Evolutionary conservation across 2,888 invertebrate genomes (phyloP).

Genomic region (Mimas tiliae): DNA sequence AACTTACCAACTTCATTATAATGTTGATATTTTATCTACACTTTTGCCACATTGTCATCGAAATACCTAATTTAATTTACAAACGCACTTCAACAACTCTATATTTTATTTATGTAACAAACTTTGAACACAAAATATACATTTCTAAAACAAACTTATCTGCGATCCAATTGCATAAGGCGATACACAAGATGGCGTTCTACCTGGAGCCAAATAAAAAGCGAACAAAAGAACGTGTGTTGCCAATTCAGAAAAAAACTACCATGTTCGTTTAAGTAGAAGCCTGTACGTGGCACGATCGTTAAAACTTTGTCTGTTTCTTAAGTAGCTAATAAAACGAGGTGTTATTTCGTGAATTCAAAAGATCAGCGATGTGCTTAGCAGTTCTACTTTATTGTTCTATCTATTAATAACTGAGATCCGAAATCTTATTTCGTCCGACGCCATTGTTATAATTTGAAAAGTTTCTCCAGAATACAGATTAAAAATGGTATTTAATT

Average conservation of each 20-base stretch:
- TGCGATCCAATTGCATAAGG: conserved; percentile 16
- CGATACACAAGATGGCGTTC: conserved; percentile 15
- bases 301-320: conserved; percentile 23
- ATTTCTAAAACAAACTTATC: conserved; percentile 9
- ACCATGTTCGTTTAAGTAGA: conserved; percentile 11
- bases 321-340: conserved; percentile 23
- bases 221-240: conserved; percentile 24
- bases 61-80: too few relatives aligned
- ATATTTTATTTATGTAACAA: too few relatives aligned
- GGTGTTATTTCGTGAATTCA: conserved; percentile 21
- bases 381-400: conserved; percentile 24
- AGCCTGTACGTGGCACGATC: conserved; percentile 9
- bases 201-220: conserved; percentile 26
- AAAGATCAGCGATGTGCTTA: conserved; percentile 15
- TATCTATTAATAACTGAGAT: conserved; percentile 21
- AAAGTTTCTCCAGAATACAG: conserved; percentile 29
- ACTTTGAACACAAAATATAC: too few relatives aligned
- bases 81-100: too few relatives aligned
- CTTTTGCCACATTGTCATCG: too few relatives aligned
- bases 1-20: too few relatives aligned
- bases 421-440: conserved; percentile 38
- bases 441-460: conserved; percentile 36
- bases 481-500: conserved; percentile 29
- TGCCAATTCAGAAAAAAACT: conserved; percentile 23
- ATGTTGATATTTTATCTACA: too few relatives aligned